These are phyloP conservation scores for Spodoptera litura DNA, from an alignment of 1,140 invertebrate genomes.

Conservation along the genomic window DNA sequence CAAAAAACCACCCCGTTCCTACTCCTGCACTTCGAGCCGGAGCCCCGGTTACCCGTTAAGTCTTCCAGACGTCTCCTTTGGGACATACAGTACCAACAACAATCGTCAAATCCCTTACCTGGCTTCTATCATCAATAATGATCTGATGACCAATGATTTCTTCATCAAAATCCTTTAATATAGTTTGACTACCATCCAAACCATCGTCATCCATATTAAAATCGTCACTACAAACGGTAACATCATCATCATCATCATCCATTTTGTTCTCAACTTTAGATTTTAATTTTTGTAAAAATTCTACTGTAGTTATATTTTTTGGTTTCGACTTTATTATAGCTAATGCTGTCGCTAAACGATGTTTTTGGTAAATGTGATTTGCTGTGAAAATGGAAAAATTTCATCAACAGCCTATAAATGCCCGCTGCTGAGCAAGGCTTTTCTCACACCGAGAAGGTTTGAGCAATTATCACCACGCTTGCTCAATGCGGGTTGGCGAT, in stretches of 20 bases:
- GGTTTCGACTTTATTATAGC: slow-evolving; percentile 66
- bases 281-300: slow-evolving; percentile 61
- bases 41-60: no score
- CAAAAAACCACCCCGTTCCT: no score
- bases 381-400: slow-evolving; percentile 52
- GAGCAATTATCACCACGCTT: no score
- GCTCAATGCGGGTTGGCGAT: no score
- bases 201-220: slow-evolving; percentile 58
- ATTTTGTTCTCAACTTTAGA: slow-evolving; percentile 54
- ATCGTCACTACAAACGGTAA: slow-evolving; percentile 63
- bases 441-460: no score
- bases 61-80: no score
- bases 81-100: no score
- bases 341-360: slow-evolving; percentile 60
- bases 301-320: slow-evolving; percentile 49
- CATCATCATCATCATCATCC: slow-evolving; percentile 52
- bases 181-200: slow-evolving; percentile 54
- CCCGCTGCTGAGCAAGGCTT: no score
- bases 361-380: slow-evolving; percentile 62
- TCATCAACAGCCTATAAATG: no score
- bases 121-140: slow-evolving; percentile 3
- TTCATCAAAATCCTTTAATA: slow-evolving; percentile 47
- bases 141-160: no score
- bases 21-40: no score
- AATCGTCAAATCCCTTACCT: neutral